Conservation (phyloP, 2,888 invertebrate species). For the Agonopterix heracliana region DNA sequence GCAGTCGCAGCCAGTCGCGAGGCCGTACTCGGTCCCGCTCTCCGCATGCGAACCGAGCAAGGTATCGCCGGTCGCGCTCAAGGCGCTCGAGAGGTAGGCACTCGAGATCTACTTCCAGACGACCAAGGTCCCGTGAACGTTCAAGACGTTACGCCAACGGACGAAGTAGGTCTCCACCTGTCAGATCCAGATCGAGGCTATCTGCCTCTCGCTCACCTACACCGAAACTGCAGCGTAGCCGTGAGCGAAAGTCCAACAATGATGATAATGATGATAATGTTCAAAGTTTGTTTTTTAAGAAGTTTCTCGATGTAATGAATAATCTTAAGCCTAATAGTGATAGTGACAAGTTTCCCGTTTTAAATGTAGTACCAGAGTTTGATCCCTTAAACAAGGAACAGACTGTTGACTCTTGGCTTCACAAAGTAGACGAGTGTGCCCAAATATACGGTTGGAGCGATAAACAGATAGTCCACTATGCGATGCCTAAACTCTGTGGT, state of each 20-base stretch:
- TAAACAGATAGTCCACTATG: constrained; percentile 19
- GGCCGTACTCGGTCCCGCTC: not conserved
- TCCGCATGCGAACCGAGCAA: not conserved
- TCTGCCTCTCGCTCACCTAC: not conserved
- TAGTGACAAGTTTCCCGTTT: constrained; percentile 1
- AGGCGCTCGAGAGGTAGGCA: not conserved
- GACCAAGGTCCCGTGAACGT: not conserved
- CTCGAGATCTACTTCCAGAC: not conserved
- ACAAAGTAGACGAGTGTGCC: constrained; percentile 19
- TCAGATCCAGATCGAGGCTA: not conserved
- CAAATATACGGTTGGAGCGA: constrained; percentile 18
- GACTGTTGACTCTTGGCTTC: constrained; percentile 15
- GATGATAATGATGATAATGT: not conserved
- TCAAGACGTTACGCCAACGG: not conserved
- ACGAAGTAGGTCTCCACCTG: not conserved
- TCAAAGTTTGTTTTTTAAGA: not conserved
- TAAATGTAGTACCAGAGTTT: constrained; percentile 13
- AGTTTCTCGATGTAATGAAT: not conserved
- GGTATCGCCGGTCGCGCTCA: not conserved
- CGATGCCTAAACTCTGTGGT: constrained; percentile 17
- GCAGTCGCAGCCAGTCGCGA: constrained; percentile 1
- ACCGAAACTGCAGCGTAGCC: not conserved
- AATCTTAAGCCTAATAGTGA: not conserved
- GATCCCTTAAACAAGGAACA: constrained; percentile 15
- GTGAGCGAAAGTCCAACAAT: not conserved